Evolutionary conservation across 1,140 invertebrate genomes (phyloP).

Genomic region (Hylaeus volcanicus): DNA sequence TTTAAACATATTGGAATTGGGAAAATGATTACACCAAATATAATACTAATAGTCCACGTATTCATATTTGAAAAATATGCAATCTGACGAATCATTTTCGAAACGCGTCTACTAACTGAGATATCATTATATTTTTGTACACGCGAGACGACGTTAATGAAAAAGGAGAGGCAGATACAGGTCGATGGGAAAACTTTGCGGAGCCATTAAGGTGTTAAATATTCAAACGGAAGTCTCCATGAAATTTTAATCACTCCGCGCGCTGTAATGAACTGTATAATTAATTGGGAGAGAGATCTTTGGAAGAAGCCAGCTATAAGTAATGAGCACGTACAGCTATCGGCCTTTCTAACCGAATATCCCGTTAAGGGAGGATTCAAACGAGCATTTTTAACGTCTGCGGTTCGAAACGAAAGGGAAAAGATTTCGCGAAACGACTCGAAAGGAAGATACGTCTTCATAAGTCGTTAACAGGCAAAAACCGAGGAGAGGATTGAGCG

Average conservation of each 20-base stretch:
- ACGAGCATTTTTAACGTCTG: not conserved
- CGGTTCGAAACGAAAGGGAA: not conserved
- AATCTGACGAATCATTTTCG: not conserved
- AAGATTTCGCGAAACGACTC: not conserved
- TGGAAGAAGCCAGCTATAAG: not conserved
- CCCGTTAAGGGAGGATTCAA: not conserved
- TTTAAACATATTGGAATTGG: too few relatives aligned
- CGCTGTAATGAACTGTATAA: constrained; percentile 68
- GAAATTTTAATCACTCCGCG: constrained; percentile 62
- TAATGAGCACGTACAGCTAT: not conserved
- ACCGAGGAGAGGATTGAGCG: not conserved
- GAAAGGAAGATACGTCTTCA: not conserved
- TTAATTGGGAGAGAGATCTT: constrained; percentile 45
- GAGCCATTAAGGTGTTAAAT: constrained; percentile 62
- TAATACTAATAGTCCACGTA: too few relatives aligned
- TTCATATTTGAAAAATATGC: not conserved
- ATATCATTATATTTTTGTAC: not conserved
- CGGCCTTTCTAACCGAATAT: not conserved
- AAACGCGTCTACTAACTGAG: not conserved
- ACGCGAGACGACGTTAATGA: not conserved
- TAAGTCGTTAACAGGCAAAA: not conserved
- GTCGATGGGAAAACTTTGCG: constrained; percentile 1
- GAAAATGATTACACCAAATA: too few relatives aligned
- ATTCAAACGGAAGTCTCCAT: constrained; percentile 63
- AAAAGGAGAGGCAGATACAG: not conserved